A percentile compares a stretch with the other conserved stretches of the same genome.
These are phyloP conservation scores for Melikaiella ostensackeni DNA, from an alignment of 2,888 invertebrate species.

Conservation along the genomic window DNA sequence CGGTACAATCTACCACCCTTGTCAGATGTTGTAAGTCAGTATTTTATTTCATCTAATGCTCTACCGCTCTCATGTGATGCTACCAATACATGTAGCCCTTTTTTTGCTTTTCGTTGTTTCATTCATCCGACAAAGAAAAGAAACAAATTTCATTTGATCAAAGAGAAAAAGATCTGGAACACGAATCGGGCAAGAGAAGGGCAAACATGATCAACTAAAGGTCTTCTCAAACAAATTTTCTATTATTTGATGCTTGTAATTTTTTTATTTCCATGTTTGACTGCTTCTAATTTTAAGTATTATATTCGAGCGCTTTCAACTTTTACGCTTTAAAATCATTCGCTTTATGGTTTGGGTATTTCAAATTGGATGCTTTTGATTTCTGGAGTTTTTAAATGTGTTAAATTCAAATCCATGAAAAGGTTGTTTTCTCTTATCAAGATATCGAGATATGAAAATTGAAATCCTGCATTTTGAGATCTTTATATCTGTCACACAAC, in stretches of 20 bases:
- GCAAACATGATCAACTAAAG: conserved; percentile 1
- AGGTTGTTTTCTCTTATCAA: too few species aligned
- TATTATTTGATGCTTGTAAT: background rate
- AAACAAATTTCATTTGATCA: background rate
- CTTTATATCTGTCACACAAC: too few species aligned
- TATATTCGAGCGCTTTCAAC: background rate
- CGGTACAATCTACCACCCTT: conserved; percentile 74
- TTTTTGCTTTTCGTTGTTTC: conserved; percentile 18
- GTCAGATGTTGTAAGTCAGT: conserved; percentile 72
- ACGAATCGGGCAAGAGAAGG: conserved; percentile 27
- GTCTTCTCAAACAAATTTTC: conserved; percentile 11
- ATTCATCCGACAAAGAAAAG: background rate
- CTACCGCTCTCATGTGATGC: conserved; percentile 51
- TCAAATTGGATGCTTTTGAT: background rate
- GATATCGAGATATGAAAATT: too few species aligned
- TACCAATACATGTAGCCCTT: background rate
- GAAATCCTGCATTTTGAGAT: too few species aligned
- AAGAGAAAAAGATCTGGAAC: background rate
- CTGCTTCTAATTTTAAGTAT: background rate
- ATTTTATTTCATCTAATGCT: conserved; percentile 60
- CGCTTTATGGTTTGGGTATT: background rate
- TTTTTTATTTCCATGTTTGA: background rate
- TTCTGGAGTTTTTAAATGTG: background rate
- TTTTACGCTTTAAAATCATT: background rate
- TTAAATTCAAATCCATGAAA: too few species aligned